Evolutionary conservation across 2,797 vertebrate species (phyloP), one percentile per base, ranked within the genome.

Genomic region (Rhynchotus rufescens): DNA sequence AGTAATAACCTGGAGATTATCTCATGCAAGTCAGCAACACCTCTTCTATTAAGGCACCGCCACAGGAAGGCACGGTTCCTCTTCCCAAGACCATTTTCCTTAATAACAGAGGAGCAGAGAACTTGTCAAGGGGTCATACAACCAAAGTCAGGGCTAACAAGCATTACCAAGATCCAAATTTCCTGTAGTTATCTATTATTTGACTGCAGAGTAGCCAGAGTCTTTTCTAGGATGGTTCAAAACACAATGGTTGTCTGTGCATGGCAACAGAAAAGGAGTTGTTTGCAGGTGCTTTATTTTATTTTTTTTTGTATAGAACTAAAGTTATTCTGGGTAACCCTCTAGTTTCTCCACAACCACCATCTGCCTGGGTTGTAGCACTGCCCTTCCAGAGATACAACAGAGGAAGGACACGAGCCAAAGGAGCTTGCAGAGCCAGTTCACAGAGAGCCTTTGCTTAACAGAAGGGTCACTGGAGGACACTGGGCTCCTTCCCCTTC

Each of bases 1-100:
- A 90, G 30, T 73, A 87, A 83, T 71, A 93, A 69, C 74, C 56
- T 87, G 52, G n/a, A 87, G 73, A 94, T 94, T 87, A 83, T 85
- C 88, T 78, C 81, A 78, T 59, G 66, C 45, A 87, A 94, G 64
- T 60, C 84, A 87, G 36, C 4, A 10, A 83, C 40, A 69, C 38
- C 13, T 80, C 71, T 92, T 71, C 75, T 75, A 40, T 72, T 80
- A 89, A 60, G 52, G 61, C 52, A 80, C 69, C 11, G 0, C 40
- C 60, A n/a, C 42, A 73, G 62, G 73, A 87, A 90, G 66, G 90
- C 84, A 47, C 28, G 60, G n/a, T 20, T 94, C 57, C 12, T 88
- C 59, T 86, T 67, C 21, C 68, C 75, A 88, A 90, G 59, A 32
- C 26, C 12, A 2, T 71, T 82, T 76, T 84, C 74, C 59, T 56